Conservation (phyloP, 1,140 invertebrate species). For the Philaenus spumarius region DNA sequence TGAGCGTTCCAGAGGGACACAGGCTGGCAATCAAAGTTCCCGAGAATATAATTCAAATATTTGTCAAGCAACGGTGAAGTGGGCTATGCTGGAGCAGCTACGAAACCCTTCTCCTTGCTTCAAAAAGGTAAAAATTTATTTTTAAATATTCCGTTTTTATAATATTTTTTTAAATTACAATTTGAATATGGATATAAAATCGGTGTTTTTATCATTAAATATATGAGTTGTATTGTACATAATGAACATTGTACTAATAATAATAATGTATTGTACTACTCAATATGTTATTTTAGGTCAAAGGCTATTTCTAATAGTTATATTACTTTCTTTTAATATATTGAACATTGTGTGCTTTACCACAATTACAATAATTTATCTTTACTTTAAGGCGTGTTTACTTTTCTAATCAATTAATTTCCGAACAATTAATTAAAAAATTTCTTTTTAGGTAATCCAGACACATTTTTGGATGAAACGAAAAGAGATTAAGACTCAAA, state of each 20-base stretch:
- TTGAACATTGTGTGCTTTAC: no score
- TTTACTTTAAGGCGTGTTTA: background rate
- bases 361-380: no score
- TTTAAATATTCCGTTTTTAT: background rate
- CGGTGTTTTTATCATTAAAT: no score
- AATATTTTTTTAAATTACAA: background rate
- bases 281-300: no score
- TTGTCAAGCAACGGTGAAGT: conserved; percentile 88
- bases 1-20: conserved; percentile 83
- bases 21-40: conserved; percentile 78
- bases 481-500: conserved; percentile 81
- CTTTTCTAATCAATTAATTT: background rate
- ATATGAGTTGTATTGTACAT: no score
- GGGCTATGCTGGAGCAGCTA: conserved; percentile 94
- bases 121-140: conserved; percentile 59
- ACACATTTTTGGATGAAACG: conserved; percentile 94
- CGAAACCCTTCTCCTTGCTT: conserved; percentile 88
- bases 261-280: no score
- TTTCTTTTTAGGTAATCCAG: conserved; percentile 66
- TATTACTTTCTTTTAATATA: no score
- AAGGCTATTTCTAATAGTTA: no score
- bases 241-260: no score
- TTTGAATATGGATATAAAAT: no score
- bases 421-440: no score
- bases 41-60: conserved; percentile 95